phyloP scores from a whole-genome alignment of 2,113 vertebrate genomes.

The Uria lomvia region DNA sequence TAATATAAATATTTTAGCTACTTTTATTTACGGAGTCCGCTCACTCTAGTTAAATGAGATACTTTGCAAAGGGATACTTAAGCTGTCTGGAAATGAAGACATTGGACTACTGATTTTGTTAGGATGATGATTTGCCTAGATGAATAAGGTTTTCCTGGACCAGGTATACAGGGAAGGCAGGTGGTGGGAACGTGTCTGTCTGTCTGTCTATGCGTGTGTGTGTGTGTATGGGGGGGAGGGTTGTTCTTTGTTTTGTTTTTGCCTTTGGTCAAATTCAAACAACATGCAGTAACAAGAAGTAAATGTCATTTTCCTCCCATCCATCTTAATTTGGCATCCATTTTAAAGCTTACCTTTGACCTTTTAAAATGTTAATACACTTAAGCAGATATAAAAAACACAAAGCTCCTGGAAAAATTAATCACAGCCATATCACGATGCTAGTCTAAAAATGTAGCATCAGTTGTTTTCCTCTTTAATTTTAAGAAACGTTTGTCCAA shows the following conservation, averaged over 20 bases:
- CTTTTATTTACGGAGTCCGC: conserved; percentile 21
- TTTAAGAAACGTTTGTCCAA: background rate
- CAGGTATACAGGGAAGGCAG: background rate
- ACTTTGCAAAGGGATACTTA: background rate
- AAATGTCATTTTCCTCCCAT: conserved; percentile 66
- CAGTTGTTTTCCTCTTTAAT: conserved; percentile 12
- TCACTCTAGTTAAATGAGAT: background rate
- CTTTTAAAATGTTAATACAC: conserved; percentile 65
- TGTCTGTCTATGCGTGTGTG: background rate
- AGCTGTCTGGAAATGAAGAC: background rate
- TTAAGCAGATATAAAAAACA: conserved; percentile 59
- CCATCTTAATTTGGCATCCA: conserved; percentile 64
- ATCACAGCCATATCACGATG: background rate
- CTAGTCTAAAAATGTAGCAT: conserved; percentile 31
- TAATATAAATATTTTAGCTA: conserved; percentile 43
- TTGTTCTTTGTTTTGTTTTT: conserved; percentile 62
- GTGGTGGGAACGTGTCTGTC: background rate
- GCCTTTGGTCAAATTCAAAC: conserved; percentile 69
- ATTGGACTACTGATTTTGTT: background rate
- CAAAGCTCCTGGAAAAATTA: conserved; percentile 52
- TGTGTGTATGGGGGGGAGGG: background rate
- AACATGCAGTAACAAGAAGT: conserved; percentile 62
- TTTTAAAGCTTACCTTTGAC: conserved; percentile 67
- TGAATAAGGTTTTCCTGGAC: background rate
- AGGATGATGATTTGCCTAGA: background rate